phyloP scores from a whole-genome alignment of 2,797 vertebrate species.

The Enoplosus armatus region DNA sequence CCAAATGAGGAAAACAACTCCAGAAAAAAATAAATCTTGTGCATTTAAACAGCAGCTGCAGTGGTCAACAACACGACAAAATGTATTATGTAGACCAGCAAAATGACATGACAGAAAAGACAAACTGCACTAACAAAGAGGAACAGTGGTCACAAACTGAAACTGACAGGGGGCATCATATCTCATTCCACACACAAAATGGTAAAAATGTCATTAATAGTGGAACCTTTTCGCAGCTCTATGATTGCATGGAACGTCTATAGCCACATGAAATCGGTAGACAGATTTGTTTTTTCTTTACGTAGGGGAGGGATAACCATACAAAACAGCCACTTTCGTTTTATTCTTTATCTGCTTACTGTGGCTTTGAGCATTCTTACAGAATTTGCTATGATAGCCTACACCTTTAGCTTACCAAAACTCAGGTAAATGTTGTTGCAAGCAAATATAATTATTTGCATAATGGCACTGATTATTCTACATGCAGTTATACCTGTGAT shows the following conservation, averaged over 20 bases:
- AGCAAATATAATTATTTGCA: constrained; percentile 40
- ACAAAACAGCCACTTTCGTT: constrained; percentile 19
- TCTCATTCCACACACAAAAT: neutral
- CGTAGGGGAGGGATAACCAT: neutral
- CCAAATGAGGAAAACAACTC: neutral
- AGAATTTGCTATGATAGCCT: constrained; percentile 9
- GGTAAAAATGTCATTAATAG: neutral
- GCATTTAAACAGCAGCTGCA: neutral
- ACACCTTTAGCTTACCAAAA: constrained; percentile 17
- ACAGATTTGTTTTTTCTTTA: neutral
- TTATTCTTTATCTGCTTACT: constrained; percentile 13
- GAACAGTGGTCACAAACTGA: constrained; percentile 34
- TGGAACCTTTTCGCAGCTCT: neutral
- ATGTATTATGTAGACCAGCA: neutral
- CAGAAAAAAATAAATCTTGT: neutral
- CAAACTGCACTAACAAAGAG: constrained; percentile 21
- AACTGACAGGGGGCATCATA: neutral
- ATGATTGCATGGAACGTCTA: neutral
- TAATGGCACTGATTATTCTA: constrained; percentile 29
- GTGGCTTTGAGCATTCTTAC: neutral
- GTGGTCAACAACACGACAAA: neutral
- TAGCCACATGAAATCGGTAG: neutral
- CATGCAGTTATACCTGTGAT: constrained; percentile 46
- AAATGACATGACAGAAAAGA: neutral
- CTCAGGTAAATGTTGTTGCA: constrained; percentile 27